These are phyloP conservation scores for Styela plicata DNA, from an alignment of 23 tunicate genomes.

Conservation along the genomic window DNA sequence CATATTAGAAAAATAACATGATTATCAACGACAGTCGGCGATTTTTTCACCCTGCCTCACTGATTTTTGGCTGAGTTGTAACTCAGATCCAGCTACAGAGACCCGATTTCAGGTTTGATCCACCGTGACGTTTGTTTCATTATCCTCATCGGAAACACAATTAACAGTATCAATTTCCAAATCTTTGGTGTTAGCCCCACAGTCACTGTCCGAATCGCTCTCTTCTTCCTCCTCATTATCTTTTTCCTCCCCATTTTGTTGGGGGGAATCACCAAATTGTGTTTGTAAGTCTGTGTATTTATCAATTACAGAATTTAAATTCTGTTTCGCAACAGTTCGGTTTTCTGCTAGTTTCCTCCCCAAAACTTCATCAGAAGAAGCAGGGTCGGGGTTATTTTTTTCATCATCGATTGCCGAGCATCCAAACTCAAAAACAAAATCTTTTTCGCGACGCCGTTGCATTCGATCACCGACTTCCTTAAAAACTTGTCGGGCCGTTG, in stretches of 20 bases:
- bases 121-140: background rate
- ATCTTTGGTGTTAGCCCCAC: background rate
- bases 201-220: background rate
- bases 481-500: constrained; percentile 12
- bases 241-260: background rate
- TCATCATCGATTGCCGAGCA: constrained; percentile 32
- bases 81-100: too few relatives aligned
- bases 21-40: too few relatives aligned
- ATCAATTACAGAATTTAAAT: constrained; percentile 31
- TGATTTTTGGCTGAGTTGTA: too few relatives aligned
- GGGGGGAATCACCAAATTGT: background rate
- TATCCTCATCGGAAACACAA: background rate
- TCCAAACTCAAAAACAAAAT: constrained; percentile 54
- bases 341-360: constrained; percentile 30
- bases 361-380: constrained; percentile 32
- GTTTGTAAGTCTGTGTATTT: constrained; percentile 31
- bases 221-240: background rate
- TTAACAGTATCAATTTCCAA: background rate
- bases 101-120: too few relatives aligned
- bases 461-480: constrained; percentile 50
- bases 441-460: constrained; percentile 47
- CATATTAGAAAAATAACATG: too few relatives aligned
- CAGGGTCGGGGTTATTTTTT: constrained; percentile 40
- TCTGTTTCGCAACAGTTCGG: constrained; percentile 27
- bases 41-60: too few relatives aligned